phyloP scores from a whole-genome alignment of 1,140 invertebrate genomes.

The Araneus ventricosus region DNA sequence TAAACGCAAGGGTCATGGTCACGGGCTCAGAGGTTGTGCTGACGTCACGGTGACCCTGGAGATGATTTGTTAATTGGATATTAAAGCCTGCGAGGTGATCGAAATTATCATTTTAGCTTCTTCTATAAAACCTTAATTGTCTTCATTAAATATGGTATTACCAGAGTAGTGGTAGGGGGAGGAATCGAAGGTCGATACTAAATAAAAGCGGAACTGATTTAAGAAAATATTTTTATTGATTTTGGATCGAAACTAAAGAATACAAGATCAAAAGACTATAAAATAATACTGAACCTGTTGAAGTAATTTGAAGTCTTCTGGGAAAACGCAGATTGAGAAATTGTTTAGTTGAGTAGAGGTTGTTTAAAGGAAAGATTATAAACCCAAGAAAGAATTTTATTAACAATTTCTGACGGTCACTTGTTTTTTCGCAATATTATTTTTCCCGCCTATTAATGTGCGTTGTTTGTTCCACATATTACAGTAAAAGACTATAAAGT shows the following conservation, averaged over 20 bases:
- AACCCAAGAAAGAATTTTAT: no score
- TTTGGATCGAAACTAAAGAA: background rate
- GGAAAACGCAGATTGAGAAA: no score
- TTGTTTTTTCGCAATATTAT: no score
- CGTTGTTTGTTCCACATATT: no score
- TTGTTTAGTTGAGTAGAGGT: no score
- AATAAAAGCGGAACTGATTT: background rate
- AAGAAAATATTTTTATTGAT: background rate
- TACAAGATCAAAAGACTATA: no score
- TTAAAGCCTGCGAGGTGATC: constrained; percentile 9
- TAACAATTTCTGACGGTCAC: no score
- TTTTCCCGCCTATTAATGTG: no score
- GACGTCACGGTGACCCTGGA: constrained; percentile 41
- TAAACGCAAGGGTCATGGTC: constrained; percentile 37
- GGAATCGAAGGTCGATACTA: background rate
- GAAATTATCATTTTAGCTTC: constrained; percentile 25
- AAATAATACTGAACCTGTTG: no score
- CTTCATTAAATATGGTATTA: constrained; percentile 10
- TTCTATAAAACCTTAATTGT: constrained; percentile 28
- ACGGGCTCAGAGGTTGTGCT: constrained; percentile 17
- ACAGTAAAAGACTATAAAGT: no score
- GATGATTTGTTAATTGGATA: constrained; percentile 56
- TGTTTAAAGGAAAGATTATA: no score
- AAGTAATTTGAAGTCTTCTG: no score
- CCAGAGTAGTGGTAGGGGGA: background rate